A percentile compares a stretch with the other conserved stretches of the same genome.
phyloP scores from a whole-genome alignment of 2,888 invertebrate genomes.

The Volucella inflata region DNA sequence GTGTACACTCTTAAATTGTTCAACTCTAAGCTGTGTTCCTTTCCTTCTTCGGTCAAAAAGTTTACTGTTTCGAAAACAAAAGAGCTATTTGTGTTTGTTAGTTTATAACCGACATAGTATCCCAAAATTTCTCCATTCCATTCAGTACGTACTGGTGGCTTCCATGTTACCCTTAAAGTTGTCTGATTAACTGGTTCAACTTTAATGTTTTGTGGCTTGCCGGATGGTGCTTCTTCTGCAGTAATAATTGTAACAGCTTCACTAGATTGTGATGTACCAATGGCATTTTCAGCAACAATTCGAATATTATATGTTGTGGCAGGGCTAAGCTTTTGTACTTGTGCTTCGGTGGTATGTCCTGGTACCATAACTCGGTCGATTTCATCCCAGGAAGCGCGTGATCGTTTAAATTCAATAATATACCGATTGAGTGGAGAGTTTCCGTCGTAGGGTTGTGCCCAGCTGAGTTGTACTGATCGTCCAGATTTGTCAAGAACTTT shows the following conservation, averaged over 20 bases:
- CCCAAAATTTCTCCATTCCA: slow-evolving; percentile 97
- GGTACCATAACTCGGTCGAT: slow-evolving; percentile 94
- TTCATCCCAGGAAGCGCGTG: slow-evolving; percentile 92
- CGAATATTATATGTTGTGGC: slow-evolving; percentile 96
- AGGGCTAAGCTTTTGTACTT: slow-evolving; percentile 94
- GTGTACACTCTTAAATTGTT: slow-evolving; percentile 95
- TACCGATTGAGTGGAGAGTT: slow-evolving; percentile 95
- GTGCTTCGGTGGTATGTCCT: slow-evolving; percentile 94
- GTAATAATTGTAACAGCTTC: slow-evolving; percentile 97
- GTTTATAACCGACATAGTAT: slow-evolving; percentile 95
- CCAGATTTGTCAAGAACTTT: slow-evolving; percentile 96
- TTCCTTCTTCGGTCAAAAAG: slow-evolving; percentile 95
- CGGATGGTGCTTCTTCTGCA: slow-evolving; percentile 95
- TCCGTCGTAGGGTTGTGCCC: slow-evolving; percentile 96
- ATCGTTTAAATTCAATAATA: slow-evolving; percentile 95
- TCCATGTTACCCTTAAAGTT: slow-evolving; percentile 94
- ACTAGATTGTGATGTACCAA: slow-evolving; percentile 96
- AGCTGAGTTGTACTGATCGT: slow-evolving; percentile 94
- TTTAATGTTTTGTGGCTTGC: slow-evolving; percentile 92
- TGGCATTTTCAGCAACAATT: slow-evolving; percentile 96
- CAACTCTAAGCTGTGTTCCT: slow-evolving; percentile 93
- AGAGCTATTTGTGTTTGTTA: slow-evolving; percentile 92
- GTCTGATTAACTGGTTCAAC: slow-evolving; percentile 95
- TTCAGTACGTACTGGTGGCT: slow-evolving; percentile 93
- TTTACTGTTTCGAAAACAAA: slow-evolving; percentile 96